Evolutionary conservation across 1,140 invertebrate species (phyloP).

Genomic region (Dryas iulia): DNA sequence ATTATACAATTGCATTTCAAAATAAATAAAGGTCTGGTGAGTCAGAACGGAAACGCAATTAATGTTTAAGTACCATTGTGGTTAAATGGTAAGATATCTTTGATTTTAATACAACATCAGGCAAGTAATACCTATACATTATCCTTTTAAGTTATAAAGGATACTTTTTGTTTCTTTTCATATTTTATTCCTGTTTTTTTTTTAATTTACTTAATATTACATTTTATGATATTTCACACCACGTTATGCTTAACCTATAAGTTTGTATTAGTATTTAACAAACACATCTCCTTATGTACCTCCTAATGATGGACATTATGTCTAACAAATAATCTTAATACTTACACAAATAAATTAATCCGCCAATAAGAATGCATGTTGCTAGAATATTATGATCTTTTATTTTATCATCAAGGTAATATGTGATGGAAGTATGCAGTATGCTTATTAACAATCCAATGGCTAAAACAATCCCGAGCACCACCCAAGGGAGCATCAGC

Average conservation of each 20-base stretch:
- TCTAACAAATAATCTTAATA: not conserved
- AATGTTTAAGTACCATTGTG: not conserved
- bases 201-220: too few species aligned
- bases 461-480: constrained; percentile 87
- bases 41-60: not conserved
- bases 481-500: constrained; percentile 91
- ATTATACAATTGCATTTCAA: not conserved
- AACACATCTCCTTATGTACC: too few species aligned
- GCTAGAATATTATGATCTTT: constrained; percentile 52
- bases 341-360: constrained; percentile 69
- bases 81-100: not conserved
- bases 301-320: too few species aligned
- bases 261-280: too few species aligned
- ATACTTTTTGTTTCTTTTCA: too few species aligned
- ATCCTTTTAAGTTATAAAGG: not conserved
- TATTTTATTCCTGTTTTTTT: too few species aligned
- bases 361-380: constrained; percentile 60
- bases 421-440: constrained; percentile 87
- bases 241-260: too few species aligned
- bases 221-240: too few species aligned
- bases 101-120: too few species aligned
- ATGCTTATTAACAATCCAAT: constrained; percentile 87
- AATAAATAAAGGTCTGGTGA: not conserved
- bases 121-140: too few species aligned
- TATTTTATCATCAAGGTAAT: constrained; percentile 81